Base-by-base conservation (phyloP, 1,140 invertebrate genomes). In the Drosophila simulans region DNA sequence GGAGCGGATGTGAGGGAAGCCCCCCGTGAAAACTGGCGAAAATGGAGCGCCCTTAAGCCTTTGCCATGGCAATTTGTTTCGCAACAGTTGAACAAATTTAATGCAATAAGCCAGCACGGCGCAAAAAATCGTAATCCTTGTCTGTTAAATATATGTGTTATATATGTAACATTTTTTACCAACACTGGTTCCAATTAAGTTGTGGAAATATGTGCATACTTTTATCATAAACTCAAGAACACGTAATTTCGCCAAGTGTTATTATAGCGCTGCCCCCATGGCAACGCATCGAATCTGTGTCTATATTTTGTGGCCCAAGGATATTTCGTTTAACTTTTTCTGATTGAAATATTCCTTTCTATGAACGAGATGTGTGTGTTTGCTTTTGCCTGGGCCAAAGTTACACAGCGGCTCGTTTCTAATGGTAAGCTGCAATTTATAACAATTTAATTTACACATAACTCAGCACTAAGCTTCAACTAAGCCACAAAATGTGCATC, bases 21-120 rank as follows among this genome's bases (percentile, higher is more conserved):
- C 35, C 13, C 64, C 4, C 17, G 34, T 34, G 35, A 46, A 39
- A 70, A 68, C 22, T 37, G 15, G 40, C 57, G 22, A 63, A 63
- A 56, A 64, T 25, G 52, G 39, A 60, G 52, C 70, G 48, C 43
- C 73, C 68, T 55, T 74, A 78, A 88, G 82, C 64, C 64, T 71
- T 75, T 76, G 79, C 69, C 79, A 83, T 83, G 70, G 65, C 83
- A 86, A 88, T 88, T 83, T 88, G 80, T 83, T 80, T 73, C 58
- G 83, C 83, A 86, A 83, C 83, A 88, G 83, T 88, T 88, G 83
- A 80, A 73, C 65, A 75, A 71, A 86, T 88, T 82, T 69, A 62
- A 68, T 75, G 72, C 73, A 68, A 76, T 54, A 76, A 76, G 40
- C 42, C 27, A 35, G 35, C 64, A 65, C 37, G 51, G 20, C 3